Evolutionary conservation across 2,888 invertebrate species (phyloP), one percentile per base, ranked within the genome.

Genomic region (Drosophila limbata): DNA sequence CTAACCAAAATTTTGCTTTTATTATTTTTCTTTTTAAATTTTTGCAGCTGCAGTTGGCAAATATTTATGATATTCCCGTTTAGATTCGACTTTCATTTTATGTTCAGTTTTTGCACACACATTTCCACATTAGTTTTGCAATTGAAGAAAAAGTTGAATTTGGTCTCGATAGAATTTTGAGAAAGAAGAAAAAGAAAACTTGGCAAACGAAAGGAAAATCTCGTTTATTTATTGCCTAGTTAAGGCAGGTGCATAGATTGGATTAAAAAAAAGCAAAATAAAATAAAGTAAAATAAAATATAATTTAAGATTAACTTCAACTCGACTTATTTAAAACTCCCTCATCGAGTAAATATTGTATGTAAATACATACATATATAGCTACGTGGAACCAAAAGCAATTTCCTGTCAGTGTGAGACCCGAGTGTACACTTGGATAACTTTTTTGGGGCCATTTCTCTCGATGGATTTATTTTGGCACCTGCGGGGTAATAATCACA

Each of bases 401-500:
- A 67, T 60, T 55, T 55, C 44, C 42, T 45, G 19, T 39, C 51
- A 50, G 42, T 52, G 53, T 25, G 44, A 11, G 28, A 45, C 61
- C 61, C 48, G 17, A 28, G 37, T 45, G 65, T 17, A 39, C 42
- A 47, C 57, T 65, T 68, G 69, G 44, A 21, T 21, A 35, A 68
- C 44, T 77, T 64, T 48, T 37, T 33, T 40, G 35, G 17, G 45
- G 53, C 39, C 35, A 66, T 55, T 71, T 57, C 47, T 21, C 52
- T 60, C 19, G 15, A 60, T 51, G 56, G 47, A 63, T 65, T 68
- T 40, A 48, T 61, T 17, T 47, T 51, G 37, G 52, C 76, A 55
- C 42, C 66, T 71, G 69, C 50, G 45, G 63, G 69, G 42, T 42
- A 66, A 70, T 81, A 87, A 84, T 84, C 79, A 73, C 78, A 73